Evolutionary conservation across 1,140 invertebrate genomes (phyloP), one percentile per base, ranked within the genome.

Genomic region (Anastrepha ludens): DNA sequence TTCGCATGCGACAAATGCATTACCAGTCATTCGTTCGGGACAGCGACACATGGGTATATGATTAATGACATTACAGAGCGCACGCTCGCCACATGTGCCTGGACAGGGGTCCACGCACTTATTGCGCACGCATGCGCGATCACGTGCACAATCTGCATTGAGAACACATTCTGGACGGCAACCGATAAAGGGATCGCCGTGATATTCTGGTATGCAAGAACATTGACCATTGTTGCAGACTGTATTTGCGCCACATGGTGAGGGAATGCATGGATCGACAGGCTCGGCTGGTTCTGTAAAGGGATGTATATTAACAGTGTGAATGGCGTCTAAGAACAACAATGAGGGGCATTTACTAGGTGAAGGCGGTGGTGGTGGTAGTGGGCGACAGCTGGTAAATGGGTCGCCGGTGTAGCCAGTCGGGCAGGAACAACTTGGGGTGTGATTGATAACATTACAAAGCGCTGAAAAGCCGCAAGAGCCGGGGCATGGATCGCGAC

Each of bases 81-180:
- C 96, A 93, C 96, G 97, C 59, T 95, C 91, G 2, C 97, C 97
- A 93, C 97, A 98, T 2, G 95, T 95, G 87, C 96, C 96, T 29
- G 95, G 95, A 88, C 97, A 98, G 9, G 97, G 97, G 93, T 97
- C 95, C 39, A 95, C 93, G 90, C 97, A 98, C 94, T 97, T 97
- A 89, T 97, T 96, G 90, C 96, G 96, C 50, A 97, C 94, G 90
- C 97, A 98, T 5, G 97, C 96, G 89, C 95, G 95, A 78, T 95
- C 95, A 29, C 95, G 94, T 87, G 95, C 94, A 90, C 97, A 98
- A 89, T 98, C 97, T 8, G 96, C 95, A 91, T 97, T 97, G 13
- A 94, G 87, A 15, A 95, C 91, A 89, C 97, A 97, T 92, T 97
- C 96, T 44, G 97, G 97, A 92, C 95, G 96, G 94, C 90, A 95